These are phyloP conservation scores for Drosophila arawakana DNA, from an alignment of 1,140 invertebrate genomes.

Conservation along the genomic window DNA sequence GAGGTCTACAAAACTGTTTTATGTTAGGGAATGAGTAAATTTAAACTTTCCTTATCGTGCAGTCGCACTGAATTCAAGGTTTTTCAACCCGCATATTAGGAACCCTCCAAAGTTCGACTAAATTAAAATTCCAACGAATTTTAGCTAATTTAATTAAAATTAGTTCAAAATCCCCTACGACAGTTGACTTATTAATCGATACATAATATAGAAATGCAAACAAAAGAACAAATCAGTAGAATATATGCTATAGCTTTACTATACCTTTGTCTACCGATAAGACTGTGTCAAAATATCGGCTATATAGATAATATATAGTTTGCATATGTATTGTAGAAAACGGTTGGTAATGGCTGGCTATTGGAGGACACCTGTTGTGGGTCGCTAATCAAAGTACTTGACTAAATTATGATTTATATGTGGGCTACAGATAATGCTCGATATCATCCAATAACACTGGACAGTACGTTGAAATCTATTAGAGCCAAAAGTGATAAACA, in stretches of 20 bases:
- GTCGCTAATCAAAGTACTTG: constrained; percentile 56
- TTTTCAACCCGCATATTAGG: background rate
- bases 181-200: constrained; percentile 11
- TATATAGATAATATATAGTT: constrained; percentile 5
- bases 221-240: constrained; percentile 17
- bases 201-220: background rate
- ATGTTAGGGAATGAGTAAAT: constrained; percentile 1
- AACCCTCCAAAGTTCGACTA: constrained; percentile 11
- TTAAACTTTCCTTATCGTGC: constrained; percentile 37
- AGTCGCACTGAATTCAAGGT: constrained; percentile 25
- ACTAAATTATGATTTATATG: constrained; percentile 65
- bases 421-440: constrained; percentile 12
- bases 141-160: constrained; percentile 11
- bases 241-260: background rate
- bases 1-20: background rate
- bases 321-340: constrained; percentile 13
- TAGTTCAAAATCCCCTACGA: background rate
- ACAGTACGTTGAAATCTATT: constrained; percentile 28
- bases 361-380: constrained; percentile 46
- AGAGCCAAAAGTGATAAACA: constrained; percentile 5
- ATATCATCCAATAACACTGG: constrained; percentile 8
- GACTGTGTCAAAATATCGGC: background rate
- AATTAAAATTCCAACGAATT: constrained; percentile 35
- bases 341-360: constrained; percentile 8
- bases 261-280: constrained; percentile 8